Evolutionary conservation across 2,888 invertebrate genomes (phyloP).

Genomic region (Drosophila siamana): DNA sequence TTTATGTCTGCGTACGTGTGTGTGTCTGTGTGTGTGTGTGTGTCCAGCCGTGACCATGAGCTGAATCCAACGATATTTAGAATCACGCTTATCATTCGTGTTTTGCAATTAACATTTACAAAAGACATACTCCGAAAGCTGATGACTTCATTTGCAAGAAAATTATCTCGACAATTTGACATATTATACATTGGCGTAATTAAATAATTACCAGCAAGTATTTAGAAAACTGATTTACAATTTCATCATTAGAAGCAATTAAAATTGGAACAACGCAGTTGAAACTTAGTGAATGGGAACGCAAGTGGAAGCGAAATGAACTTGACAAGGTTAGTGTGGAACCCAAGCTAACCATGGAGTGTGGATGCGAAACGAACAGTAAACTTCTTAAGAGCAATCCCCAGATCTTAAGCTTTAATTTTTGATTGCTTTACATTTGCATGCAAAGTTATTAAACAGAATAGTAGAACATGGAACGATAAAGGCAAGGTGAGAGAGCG

Average conservation of each 20-base stretch:
- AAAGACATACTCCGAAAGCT: constrained; percentile 17
- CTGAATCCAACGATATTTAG: constrained; percentile 13
- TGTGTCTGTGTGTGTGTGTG: constrained; percentile 3
- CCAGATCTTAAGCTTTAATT: background rate
- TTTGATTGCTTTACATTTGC: background rate
- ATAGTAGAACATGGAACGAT: constrained; percentile 1
- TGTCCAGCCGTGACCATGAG: constrained; percentile 22
- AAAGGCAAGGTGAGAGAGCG: constrained; percentile 7
- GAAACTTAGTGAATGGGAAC: background rate
- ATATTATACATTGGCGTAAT: background rate
- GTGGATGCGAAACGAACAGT: too few relatives aligned
- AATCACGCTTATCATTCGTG: constrained; percentile 36
- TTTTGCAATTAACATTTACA: constrained; percentile 45
- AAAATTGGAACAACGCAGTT: background rate
- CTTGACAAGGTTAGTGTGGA: constrained; percentile 5
- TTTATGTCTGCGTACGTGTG: background rate
- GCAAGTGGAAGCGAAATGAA: background rate
- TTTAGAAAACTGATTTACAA: constrained; percentile 12
- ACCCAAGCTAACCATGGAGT: background rate
- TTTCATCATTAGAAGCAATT: constrained; percentile 16
- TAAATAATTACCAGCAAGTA: constrained; percentile 15
- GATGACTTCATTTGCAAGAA: background rate
- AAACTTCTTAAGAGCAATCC: too few relatives aligned
- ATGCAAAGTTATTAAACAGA: constrained; percentile 8
- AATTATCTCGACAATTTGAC: constrained; percentile 2